Percentiles rank a stretch among this genome's conserved stretches.
These are phyloP conservation scores for Octopus bimaculoides DNA, from an alignment of 1,140 invertebrate genomes.

Conservation along the genomic window DNA sequence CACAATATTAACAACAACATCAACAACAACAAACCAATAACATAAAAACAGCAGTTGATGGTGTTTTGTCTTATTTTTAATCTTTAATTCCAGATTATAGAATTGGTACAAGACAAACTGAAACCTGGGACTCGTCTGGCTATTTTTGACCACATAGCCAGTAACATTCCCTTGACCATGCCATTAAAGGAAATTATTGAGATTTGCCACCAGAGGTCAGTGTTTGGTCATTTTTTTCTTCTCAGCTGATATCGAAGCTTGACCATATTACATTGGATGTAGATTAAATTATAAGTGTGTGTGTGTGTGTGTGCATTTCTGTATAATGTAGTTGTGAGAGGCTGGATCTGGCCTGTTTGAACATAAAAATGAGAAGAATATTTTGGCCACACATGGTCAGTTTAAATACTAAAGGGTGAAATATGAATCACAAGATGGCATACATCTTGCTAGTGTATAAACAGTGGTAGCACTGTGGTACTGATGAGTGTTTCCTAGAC, in stretches of 20 bases:
- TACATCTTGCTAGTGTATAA: too few relatives aligned
- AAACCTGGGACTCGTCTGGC: constrained; percentile 42
- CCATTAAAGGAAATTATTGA: constrained; percentile 47
- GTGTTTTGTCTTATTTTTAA: neutral
- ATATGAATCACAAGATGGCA: too few relatives aligned
- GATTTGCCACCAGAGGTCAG: constrained; percentile 46
- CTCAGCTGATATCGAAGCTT: neutral
- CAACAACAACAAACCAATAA: too few relatives aligned
- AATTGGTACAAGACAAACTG: constrained; percentile 33
- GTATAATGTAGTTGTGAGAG: neutral
- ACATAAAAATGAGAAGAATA: too few relatives aligned
- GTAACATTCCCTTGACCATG: constrained; percentile 51
- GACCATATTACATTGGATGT: neutral
- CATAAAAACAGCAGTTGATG: too few relatives aligned
- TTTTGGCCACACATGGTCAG: too few relatives aligned
- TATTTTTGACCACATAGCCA: constrained; percentile 55
- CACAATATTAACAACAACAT: too few relatives aligned
- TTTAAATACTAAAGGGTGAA: too few relatives aligned
- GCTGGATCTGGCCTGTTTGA: too few relatives aligned
- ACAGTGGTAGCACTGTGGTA: too few relatives aligned
- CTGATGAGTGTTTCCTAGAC: too few relatives aligned
- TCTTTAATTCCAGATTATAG: constrained; percentile 32
- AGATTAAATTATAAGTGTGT: neutral
- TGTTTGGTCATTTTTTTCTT: neutral
- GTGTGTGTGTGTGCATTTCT: neutral